Evolutionary conservation across 2,113 vertebrate genomes (phyloP).

Genomic region (Osmerus mordax): DNA sequence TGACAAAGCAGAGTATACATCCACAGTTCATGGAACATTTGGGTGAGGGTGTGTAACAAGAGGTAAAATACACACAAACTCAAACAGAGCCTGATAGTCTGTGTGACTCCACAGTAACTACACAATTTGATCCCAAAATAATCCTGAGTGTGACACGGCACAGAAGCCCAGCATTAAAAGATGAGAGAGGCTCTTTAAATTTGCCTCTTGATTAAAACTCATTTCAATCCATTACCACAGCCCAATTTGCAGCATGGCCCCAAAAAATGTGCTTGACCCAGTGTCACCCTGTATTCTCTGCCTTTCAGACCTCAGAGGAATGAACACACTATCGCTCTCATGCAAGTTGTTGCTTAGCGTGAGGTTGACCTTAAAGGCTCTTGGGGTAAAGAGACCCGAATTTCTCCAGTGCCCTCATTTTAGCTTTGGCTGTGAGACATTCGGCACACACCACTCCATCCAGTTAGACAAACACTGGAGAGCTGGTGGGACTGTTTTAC

Average conservation of each 20-base stretch:
- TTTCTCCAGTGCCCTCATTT: slow-evolving; percentile 18
- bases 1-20: slow-evolving; percentile 36
- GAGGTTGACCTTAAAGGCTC: no score
- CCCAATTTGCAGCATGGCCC: slow-evolving; percentile 12
- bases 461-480: slow-evolving; percentile 13
- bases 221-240: slow-evolving; percentile 26
- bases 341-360: no score
- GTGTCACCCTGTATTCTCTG: slow-evolving; percentile 20
- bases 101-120: not conserved
- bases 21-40: not conserved
- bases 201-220: slow-evolving; percentile 21
- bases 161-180: slow-evolving; percentile 2
- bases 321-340: no score
- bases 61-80: not conserved
- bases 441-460: slow-evolving; percentile 30
- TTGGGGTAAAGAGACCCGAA: not conserved
- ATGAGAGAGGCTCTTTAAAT: slow-evolving; percentile 7
- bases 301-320: not conserved
- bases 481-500: slow-evolving; percentile 1
- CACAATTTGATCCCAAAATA: not conserved
- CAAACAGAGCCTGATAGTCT: not conserved
- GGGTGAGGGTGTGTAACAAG: not conserved
- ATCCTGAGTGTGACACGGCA: slow-evolving; percentile 19
- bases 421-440: slow-evolving; percentile 17
- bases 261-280: slow-evolving; percentile 31